Percentiles rank a stretch among this genome's conserved stretches.
These are phyloP conservation scores for Cataglyphis altisquamis DNA, from an alignment of 2,888 invertebrate genomes.

Conservation along the genomic window DNA sequence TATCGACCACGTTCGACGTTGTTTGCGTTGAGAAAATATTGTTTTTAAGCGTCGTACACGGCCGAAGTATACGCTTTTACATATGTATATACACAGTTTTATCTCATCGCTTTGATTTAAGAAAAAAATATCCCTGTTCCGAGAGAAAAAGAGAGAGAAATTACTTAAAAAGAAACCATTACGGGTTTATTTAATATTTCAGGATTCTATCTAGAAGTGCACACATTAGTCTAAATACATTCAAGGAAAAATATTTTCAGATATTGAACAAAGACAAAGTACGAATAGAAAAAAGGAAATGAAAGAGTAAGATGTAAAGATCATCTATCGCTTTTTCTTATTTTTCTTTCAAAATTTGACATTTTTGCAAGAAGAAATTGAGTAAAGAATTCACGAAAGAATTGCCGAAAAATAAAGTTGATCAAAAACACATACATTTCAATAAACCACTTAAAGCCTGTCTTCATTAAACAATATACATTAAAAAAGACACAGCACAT, in stretches of 20 bases:
- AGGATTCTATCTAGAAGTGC: neutral
- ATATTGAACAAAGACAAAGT: neutral
- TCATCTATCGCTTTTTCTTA: neutral
- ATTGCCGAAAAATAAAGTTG: neutral
- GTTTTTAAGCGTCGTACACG: neutral
- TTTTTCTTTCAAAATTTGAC: neutral
- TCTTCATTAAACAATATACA: neutral
- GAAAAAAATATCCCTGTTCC: neutral
- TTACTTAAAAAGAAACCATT: neutral
- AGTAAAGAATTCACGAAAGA: neutral
- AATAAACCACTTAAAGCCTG: neutral
- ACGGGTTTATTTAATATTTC: neutral
- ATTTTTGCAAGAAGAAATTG: neutral
- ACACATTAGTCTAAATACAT: neutral
- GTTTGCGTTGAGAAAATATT: conserved; percentile 4
- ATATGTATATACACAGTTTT: neutral
- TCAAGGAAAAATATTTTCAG: neutral
- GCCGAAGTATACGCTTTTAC: neutral
- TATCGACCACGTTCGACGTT: neutral
- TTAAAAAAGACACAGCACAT: neutral
- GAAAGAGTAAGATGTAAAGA: neutral
- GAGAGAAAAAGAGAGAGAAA: neutral
- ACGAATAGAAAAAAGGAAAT: neutral
- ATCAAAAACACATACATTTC: neutral
- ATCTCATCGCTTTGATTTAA: neutral